Conservation (phyloP, 2,113 vertebrate genomes). For the Genyomyrus donnyi region DNA sequence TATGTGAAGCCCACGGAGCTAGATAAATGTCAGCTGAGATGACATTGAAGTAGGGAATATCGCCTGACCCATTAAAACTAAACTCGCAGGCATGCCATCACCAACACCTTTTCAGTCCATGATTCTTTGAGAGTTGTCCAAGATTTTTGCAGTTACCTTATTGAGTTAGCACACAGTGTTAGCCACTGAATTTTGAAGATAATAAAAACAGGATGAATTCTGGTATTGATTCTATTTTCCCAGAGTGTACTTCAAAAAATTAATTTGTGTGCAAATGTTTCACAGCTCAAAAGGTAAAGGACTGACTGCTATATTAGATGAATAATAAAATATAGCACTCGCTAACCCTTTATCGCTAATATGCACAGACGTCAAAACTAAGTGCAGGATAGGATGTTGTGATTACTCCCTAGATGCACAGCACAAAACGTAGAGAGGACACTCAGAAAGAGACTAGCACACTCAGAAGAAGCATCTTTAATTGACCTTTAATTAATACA, state of each 20-base stretch:
- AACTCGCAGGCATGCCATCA: slow-evolving; percentile 26
- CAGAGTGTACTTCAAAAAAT: neutral
- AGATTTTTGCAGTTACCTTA: slow-evolving; percentile 2
- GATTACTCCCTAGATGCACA: neutral
- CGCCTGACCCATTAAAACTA: slow-evolving; percentile 4
- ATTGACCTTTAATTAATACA: neutral
- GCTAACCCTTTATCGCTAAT: neutral
- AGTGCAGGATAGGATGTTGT: neutral
- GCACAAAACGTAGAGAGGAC: neutral
- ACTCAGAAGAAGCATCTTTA: neutral
- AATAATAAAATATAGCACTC: neutral
- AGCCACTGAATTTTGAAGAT: slow-evolving; percentile 11
- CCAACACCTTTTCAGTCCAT: slow-evolving; percentile 28
- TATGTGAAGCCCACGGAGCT: slow-evolving; percentile 7
- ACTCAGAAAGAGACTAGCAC: neutral
- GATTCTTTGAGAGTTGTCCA: slow-evolving; percentile 24
- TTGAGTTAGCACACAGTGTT: slow-evolving; percentile 20
- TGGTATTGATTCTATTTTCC: neutral
- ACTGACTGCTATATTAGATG: neutral
- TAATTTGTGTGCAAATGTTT: neutral
- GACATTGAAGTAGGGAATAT: slow-evolving; percentile 36
- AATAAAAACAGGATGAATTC: neutral
- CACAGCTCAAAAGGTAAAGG: neutral
- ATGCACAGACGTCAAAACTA: neutral
- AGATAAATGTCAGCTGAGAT: slow-evolving; percentile 31